A percentile compares a stretch with the other conserved stretches of the same genome.
Conservation (phyloP, 1,140 invertebrate species). For the Nautilus pompilius region DNA sequence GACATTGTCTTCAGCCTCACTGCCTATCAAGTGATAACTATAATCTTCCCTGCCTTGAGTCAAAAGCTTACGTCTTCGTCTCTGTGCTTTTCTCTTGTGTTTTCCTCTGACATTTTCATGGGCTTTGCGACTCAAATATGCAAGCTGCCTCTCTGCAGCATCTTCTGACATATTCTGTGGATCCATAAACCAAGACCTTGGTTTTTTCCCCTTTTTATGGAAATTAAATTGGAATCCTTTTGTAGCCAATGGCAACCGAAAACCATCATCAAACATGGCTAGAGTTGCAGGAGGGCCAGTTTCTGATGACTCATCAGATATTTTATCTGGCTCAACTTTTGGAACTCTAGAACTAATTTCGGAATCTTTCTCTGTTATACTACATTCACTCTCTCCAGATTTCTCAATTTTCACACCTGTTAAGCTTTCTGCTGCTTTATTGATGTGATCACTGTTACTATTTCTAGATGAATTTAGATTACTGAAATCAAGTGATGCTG, state of each 20-base stretch:
- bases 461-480: no score
- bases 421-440: neutral
- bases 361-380: no score
- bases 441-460: neutral
- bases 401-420: neutral
- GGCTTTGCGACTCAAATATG: neutral
- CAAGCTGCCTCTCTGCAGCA: neutral
- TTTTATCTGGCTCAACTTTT: no score
- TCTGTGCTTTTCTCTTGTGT: conserved; percentile 10
- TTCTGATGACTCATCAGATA: neutral
- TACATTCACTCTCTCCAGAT: neutral
- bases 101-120: conserved; percentile 20
- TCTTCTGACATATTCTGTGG: conserved; percentile 16
- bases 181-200: conserved; percentile 36
- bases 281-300: conserved; percentile 9
- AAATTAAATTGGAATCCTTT: conserved; percentile 34
- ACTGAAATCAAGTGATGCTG: no score
- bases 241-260: conserved; percentile 30
- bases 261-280: conserved; percentile 17
- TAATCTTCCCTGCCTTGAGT: no score
- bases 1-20: no score
- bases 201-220: conserved; percentile 32
- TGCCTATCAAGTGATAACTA: no score
- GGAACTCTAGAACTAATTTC: no score
- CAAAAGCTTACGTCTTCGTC: neutral